Evolutionary conservation across 2,888 invertebrate species (phyloP).

Genomic region (Polietes domitor): DNA sequence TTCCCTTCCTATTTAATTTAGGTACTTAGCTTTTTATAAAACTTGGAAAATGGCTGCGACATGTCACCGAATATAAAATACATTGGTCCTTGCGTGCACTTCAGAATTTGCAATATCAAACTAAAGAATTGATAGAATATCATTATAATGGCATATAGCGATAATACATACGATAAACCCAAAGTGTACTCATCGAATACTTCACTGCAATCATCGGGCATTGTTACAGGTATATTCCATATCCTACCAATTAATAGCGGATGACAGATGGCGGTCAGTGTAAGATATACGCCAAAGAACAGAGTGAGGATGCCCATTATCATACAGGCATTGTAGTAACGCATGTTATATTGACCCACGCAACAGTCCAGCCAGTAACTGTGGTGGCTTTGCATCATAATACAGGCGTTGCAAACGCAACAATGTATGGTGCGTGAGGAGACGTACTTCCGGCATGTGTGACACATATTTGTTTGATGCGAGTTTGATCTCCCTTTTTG

Average conservation of each 20-base stretch:
- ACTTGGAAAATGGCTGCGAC: conserved; percentile 61
- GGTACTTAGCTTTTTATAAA: conserved; percentile 59
- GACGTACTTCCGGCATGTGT: conserved; percentile 84
- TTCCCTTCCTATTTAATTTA: conserved; percentile 24
- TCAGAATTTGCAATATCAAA: conserved; percentile 53
- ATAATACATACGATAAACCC: conserved; percentile 53
- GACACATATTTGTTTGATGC: conserved; percentile 81
- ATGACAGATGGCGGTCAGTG: conserved; percentile 92
- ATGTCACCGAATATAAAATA: conserved; percentile 58
- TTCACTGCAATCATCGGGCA: conserved; percentile 92
- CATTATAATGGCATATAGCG: conserved; percentile 52
- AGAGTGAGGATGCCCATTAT: conserved; percentile 85
- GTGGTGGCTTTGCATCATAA: conserved; percentile 89
- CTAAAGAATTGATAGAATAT: conserved; percentile 48
- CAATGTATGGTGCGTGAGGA: conserved; percentile 90
- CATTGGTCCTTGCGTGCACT: conserved; percentile 53
- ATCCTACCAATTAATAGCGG: conserved; percentile 82
- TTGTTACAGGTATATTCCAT: conserved; percentile 82
- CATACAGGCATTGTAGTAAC: conserved; percentile 87
- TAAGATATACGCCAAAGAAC: conserved; percentile 89
- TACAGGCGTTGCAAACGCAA: conserved; percentile 90
- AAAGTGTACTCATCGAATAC: conserved; percentile 87
- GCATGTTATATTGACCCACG: conserved; percentile 89
- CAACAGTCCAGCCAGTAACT: conserved; percentile 94
- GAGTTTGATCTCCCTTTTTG: conserved; percentile 72